These are phyloP conservation scores for Oophaga sylvatica DNA, from an alignment of 2,797 vertebrate species.

Conservation along the genomic window DNA sequence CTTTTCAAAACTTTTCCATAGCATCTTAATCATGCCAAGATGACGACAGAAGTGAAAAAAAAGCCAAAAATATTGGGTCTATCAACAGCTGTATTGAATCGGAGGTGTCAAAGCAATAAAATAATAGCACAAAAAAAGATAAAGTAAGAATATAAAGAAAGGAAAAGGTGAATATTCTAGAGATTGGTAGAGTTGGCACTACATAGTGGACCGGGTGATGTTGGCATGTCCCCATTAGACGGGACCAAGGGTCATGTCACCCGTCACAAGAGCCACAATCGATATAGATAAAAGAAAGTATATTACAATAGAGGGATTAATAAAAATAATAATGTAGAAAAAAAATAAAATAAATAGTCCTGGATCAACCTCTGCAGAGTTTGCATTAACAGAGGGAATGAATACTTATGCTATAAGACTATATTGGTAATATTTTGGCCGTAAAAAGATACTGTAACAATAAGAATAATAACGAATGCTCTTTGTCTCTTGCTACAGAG, in stretches of 20 bases:
- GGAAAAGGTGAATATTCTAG: not conserved
- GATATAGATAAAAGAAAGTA: too few relatives aligned
- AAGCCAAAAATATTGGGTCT: not conserved
- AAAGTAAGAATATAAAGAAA: not conserved
- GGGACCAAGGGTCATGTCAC: too few relatives aligned
- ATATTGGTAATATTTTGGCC: not conserved
- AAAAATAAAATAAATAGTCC: too few relatives aligned
- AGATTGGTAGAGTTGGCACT: not conserved
- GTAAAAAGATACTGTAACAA: not conserved
- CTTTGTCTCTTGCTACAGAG: not conserved
- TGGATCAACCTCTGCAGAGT: too few relatives aligned
- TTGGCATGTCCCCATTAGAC: too few relatives aligned
- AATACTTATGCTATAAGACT: too few relatives aligned
- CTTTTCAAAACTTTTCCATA: constrained; percentile 21
- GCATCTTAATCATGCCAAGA: constrained; percentile 1
- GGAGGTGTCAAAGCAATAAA: too few relatives aligned
- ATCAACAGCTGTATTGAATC: not conserved
- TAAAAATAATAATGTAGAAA: too few relatives aligned
- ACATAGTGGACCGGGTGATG: not conserved
- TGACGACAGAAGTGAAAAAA: not conserved
- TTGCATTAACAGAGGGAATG: too few relatives aligned
- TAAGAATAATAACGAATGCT: not conserved
- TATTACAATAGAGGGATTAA: too few relatives aligned
- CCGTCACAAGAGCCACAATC: too few relatives aligned
- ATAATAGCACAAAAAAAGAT: not conserved